Evolutionary conservation across 2,113 vertebrate genomes (phyloP).

Genomic region (Oreotrochilus melanogaster): DNA sequence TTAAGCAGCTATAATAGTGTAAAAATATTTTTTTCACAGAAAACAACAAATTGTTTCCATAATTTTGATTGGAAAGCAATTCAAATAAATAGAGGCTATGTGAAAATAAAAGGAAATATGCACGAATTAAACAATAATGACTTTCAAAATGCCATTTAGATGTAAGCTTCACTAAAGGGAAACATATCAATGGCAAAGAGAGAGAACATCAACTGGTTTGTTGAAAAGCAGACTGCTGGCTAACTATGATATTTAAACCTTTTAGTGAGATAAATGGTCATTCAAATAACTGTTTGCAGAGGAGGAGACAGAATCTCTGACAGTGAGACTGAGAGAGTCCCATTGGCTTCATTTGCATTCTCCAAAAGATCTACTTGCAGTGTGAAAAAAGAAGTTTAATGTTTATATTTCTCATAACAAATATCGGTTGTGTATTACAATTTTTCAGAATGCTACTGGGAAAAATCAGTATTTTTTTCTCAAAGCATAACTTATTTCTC

Average conservation of each 20-base stretch:
- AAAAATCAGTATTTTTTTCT: not conserved
- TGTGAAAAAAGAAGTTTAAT: not conserved
- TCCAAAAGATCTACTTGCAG: not conserved
- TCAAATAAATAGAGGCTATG: not conserved
- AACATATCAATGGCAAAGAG: accelerated
- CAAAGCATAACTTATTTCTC: not conserved
- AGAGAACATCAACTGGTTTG: not conserved
- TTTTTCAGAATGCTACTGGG: not conserved
- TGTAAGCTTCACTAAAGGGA: not conserved
- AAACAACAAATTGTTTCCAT: not conserved
- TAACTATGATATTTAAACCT: not conserved
- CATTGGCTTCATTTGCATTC: not conserved
- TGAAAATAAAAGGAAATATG: not conserved
- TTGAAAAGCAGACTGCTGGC: not conserved
- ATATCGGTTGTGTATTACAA: not conserved
- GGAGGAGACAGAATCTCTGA: not conserved
- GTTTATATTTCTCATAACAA: not conserved
- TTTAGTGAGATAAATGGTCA: too few relatives aligned
- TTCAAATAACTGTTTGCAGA: not conserved
- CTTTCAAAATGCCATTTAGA: not conserved
- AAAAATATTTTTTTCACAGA: not conserved
- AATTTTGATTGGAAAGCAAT: not conserved
- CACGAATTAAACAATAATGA: not conserved
- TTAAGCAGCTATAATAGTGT: not conserved
- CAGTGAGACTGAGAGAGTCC: not conserved